These are phyloP conservation scores for Ahaetulla prasina DNA, from an alignment of 2,113 vertebrate species.

Conservation along the genomic window DNA sequence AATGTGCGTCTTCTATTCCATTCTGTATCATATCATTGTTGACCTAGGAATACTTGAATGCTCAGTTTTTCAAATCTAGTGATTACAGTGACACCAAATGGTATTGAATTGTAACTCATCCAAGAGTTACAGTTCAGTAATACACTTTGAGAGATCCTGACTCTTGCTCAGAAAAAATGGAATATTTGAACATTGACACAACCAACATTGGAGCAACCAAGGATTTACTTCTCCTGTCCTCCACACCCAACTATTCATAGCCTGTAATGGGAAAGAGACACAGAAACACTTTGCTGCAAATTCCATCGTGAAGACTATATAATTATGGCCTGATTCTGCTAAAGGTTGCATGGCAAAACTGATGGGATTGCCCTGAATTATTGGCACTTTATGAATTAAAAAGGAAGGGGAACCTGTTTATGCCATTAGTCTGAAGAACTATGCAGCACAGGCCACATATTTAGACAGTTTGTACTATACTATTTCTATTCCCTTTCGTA, in stretches of 20 bases:
- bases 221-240: neutral
- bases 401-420: neutral
- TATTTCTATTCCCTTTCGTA: constrained; percentile 16
- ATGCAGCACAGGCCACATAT: neutral
- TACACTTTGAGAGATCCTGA: neutral
- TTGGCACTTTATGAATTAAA: neutral
- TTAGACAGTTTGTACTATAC: neutral
- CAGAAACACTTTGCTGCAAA: neutral
- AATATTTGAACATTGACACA: neutral
- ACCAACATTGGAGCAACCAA: neutral
- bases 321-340: neutral
- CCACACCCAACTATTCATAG: neutral
- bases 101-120: neutral
- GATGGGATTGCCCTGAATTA: neutral
- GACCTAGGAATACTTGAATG: neutral
- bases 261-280: neutral
- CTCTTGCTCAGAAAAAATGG: neutral
- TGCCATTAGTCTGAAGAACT: neutral
- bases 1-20: neutral
- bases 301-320: neutral
- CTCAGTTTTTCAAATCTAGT: neutral
- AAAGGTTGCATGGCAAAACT: neutral
- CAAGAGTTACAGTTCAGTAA: neutral
- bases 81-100: constrained; percentile 51
- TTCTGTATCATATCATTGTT: neutral